phyloP scores from a whole-genome alignment of 1,140 invertebrate species.

The Brachionus manjavacas region DNA sequence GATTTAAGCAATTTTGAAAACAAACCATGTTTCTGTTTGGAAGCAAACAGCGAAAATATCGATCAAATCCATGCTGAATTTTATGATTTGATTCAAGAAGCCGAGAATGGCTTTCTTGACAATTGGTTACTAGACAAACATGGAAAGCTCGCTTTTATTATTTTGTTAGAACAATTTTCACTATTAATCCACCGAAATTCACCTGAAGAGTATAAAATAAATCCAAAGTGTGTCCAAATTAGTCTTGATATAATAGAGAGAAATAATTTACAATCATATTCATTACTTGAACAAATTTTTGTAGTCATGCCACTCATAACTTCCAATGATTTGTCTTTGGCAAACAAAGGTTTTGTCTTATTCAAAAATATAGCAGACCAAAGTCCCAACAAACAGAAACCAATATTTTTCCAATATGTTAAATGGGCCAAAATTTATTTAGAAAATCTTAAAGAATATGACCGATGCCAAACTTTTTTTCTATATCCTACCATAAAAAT shows the following conservation, averaged over 20 bases:
- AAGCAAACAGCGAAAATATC: background rate
- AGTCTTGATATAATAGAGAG: background rate
- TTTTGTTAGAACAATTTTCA: conserved; percentile 23
- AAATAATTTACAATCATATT: background rate
- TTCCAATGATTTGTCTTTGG: background rate
- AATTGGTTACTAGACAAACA: background rate
- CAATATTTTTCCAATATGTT: background rate
- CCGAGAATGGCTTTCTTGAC: background rate
- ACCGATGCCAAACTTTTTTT: background rate
- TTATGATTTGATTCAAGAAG: background rate
- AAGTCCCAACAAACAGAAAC: background rate
- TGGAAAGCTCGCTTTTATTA: conserved; percentile 6
- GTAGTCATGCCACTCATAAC: background rate
- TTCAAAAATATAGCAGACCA: background rate
- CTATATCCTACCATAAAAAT: background rate
- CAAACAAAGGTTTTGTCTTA: background rate
- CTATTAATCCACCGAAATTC: background rate
- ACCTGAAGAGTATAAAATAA: background rate
- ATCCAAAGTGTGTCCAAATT: background rate
- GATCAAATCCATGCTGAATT: background rate
- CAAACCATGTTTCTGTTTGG: background rate
- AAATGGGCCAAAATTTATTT: background rate
- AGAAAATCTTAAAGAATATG: background rate
- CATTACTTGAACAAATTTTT: background rate
- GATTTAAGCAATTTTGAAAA: background rate